A percentile compares a stretch with the other conserved stretches of the same genome.
These are phyloP conservation scores for Desmophyllum pertusum DNA, from an alignment of 92 coral and sea anemone species.

Conservation along the genomic window DNA sequence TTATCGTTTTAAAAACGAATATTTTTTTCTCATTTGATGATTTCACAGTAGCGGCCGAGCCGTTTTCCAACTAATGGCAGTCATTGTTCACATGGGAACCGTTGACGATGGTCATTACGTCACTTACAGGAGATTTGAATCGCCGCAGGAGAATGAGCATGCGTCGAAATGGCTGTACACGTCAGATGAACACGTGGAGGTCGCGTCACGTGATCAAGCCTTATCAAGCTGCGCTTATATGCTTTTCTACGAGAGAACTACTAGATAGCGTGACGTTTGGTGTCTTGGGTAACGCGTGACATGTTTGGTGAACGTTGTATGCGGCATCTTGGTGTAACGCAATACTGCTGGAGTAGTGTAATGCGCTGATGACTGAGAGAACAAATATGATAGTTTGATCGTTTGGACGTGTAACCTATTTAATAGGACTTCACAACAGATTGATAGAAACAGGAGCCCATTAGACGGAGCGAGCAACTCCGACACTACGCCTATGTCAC, in stretches of 20 bases:
- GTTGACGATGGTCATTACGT: constrained; percentile 96
- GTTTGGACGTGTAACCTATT: background rate
- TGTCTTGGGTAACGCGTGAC: background rate
- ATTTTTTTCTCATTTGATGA: background rate
- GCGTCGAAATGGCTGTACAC: constrained; percentile 73
- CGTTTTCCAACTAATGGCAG: constrained; percentile 81
- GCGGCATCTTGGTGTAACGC: background rate
- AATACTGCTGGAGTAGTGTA: background rate
- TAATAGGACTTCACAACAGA: background rate
- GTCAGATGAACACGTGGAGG: constrained; percentile 86
- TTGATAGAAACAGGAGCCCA: background rate
- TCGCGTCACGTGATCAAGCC: constrained; percentile 71
- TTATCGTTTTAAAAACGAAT: background rate
- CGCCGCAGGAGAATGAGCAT: constrained; percentile 44
- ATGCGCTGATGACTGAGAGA: background rate
- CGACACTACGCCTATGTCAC: too few species aligned
- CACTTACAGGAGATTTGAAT: constrained; percentile 82
- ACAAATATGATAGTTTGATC: background rate
- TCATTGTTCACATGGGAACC: constrained; percentile 89
- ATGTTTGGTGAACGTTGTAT: background rate
- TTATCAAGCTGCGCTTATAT: constrained; percentile 87
- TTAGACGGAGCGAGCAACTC: too few species aligned
- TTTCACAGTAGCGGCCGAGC: constrained; percentile 43
- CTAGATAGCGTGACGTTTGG: constrained; percentile 17
- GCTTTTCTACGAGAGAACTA: constrained; percentile 80